phyloP scores from a whole-genome alignment of 2,113 vertebrate genomes.

The Aleadryas rufinucha region DNA sequence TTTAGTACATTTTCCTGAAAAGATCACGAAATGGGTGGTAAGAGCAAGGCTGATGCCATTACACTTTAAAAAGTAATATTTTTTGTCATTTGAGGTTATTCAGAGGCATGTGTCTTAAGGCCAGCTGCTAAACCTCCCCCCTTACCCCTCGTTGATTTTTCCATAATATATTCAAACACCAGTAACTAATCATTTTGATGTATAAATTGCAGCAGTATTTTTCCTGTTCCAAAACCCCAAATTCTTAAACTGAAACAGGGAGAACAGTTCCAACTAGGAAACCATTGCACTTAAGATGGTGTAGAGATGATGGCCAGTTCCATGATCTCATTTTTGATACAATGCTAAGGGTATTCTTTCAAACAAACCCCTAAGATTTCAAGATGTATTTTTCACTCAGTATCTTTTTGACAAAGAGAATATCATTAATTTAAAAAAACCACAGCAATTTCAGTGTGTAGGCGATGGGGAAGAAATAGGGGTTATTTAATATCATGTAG shows the following conservation, averaged over 20 bases:
- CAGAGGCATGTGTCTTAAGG: background rate
- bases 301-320: background rate
- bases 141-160: background rate
- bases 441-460: slow-evolving; percentile 47
- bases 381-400: slow-evolving; percentile 10
- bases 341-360: background rate
- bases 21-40: background rate
- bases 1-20: background rate
- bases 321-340: background rate
- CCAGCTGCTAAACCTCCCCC: background rate
- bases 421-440: slow-evolving; percentile 56
- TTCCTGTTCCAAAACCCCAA: background rate
- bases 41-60: background rate
- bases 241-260: background rate
- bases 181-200: background rate
- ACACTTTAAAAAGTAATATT: background rate
- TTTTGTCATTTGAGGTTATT: background rate
- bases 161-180: background rate
- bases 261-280: background rate
- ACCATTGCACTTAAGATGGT: background rate
- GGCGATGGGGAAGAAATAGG: slow-evolving; percentile 60
- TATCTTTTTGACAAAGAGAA: slow-evolving; percentile 51
- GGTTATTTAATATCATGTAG: slow-evolving; percentile 67
- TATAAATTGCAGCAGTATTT: background rate
- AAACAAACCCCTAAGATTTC: background rate